phyloP scores from a whole-genome alignment of 2,113 vertebrate species.

The Todiramphus chloris region DNA sequence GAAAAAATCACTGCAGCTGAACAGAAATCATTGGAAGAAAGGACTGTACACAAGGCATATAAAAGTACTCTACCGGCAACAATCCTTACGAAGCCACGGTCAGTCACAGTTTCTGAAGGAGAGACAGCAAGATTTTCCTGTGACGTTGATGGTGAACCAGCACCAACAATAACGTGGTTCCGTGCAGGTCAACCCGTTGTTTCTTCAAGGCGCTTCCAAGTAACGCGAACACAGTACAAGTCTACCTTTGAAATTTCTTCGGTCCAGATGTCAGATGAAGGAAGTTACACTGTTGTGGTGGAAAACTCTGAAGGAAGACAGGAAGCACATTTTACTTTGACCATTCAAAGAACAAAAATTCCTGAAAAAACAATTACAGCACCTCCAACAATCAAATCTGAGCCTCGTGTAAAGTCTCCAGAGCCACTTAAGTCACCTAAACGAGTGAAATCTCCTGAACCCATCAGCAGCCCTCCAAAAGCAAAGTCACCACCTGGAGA shows the following conservation, averaged over 20 bases:
- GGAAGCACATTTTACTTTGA: constrained; percentile 90
- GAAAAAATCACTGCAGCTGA: constrained; percentile 74
- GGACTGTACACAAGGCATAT: constrained; percentile 77
- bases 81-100: constrained; percentile 90
- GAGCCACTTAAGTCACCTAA: constrained; percentile 85
- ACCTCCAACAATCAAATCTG: constrained; percentile 83
- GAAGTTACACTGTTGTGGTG: constrained; percentile 87
- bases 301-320: constrained; percentile 91
- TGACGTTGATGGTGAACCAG: constrained; percentile 92
- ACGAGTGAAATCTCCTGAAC: constrained; percentile 86
- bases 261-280: constrained; percentile 90
- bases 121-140: constrained; percentile 88
- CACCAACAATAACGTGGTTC: constrained; percentile 88
- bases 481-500: constrained; percentile 78
- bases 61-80: constrained; percentile 81
- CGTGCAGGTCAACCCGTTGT: constrained; percentile 76
- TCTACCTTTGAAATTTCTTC: constrained; percentile 90
- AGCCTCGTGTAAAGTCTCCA: constrained; percentile 82
- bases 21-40: constrained; percentile 78
- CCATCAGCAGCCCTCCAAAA: constrained; percentile 78
- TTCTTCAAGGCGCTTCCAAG: constrained; percentile 81
- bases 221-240: constrained; percentile 83
- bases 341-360: constrained; percentile 80
- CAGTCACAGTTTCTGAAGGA: constrained; percentile 88
- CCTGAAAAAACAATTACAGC: constrained; percentile 80